Conservation (phyloP, 2,113 vertebrate genomes). For the Corynorhinus townsendii region DNA sequence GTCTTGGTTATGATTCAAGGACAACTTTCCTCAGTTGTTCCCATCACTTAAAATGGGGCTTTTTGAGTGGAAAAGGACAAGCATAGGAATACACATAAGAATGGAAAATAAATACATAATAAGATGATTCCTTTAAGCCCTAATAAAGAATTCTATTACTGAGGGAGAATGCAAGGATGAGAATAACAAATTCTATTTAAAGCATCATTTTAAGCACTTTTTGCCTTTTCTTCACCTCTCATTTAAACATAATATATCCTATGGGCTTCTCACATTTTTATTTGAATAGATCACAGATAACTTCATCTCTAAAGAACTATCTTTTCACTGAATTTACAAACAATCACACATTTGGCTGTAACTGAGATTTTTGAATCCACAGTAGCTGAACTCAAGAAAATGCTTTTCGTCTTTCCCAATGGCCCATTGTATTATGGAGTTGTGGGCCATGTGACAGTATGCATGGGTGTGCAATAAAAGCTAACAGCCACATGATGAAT, state of each 20-base stretch:
- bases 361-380: background rate
- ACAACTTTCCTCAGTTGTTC: background rate
- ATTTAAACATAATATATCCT: background rate
- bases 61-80: background rate
- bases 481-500: background rate
- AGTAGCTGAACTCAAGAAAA: background rate
- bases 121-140: background rate
- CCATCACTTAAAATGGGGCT: background rate
- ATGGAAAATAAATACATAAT: background rate
- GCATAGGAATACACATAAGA: background rate
- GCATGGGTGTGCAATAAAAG: background rate
- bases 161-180: background rate
- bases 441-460: background rate
- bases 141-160: background rate
- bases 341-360: background rate
- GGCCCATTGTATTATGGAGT: background rate
- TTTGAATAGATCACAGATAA: background rate
- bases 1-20: background rate
- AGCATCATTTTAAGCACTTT: background rate
- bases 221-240: background rate
- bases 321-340: background rate
- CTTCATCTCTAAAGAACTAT: background rate
- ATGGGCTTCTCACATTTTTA: background rate
- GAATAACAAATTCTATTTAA: background rate
- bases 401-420: background rate